Evolutionary conservation across 2,888 invertebrate genomes (phyloP), one percentile per base, ranked within the genome.

Genomic region (Epirrhoe alternata): DNA sequence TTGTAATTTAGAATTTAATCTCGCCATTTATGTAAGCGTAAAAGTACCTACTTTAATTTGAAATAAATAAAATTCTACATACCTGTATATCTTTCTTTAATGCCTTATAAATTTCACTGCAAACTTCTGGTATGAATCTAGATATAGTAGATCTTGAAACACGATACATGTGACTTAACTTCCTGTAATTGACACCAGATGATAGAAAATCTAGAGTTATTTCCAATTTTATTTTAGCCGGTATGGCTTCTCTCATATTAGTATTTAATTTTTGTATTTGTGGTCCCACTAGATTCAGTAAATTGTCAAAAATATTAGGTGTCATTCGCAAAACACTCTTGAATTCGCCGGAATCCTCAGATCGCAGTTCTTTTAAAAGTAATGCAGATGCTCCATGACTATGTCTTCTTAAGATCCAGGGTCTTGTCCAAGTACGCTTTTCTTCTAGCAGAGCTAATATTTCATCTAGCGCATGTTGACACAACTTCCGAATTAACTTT

Each of bases 401-500:
- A n/a, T n/a, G n/a, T n/a, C n/a, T n/a, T n/a, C n/a, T n/a, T n/a
- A n/a, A n/a, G n/a, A n/a, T n/a, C n/a, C n/a, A n/a, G n/a, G n/a
- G n/a, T n/a, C n/a, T n/a, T n/a, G n/a, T n/a, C n/a, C n/a, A n/a
- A n/a, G n/a, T n/a, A 47, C 54, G 57, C 55, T 55, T 53, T 59
- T 59, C 51, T 59, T 59, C 59, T 51, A 59, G 57, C 63, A 52
- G 57, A 55, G 54, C 65, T 66, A 66, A 66, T 61, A 66, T 66
- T 66, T 66, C 65, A 66, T 66, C 65, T 66, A 66, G 65, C 61
- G 66, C 66, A 66, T 66, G 66, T 66, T 66, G 66, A 66, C 66
- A 66, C 66, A 66, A 66, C 66, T 66, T 66, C 65, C 65, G 65
- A 61, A 61, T 66, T 61, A 66, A 61, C 65, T 64, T 64, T 64